These are phyloP conservation scores for Oophaga pumilio DNA, from an alignment of 2,113 vertebrate genomes.

Conservation along the genomic window DNA sequence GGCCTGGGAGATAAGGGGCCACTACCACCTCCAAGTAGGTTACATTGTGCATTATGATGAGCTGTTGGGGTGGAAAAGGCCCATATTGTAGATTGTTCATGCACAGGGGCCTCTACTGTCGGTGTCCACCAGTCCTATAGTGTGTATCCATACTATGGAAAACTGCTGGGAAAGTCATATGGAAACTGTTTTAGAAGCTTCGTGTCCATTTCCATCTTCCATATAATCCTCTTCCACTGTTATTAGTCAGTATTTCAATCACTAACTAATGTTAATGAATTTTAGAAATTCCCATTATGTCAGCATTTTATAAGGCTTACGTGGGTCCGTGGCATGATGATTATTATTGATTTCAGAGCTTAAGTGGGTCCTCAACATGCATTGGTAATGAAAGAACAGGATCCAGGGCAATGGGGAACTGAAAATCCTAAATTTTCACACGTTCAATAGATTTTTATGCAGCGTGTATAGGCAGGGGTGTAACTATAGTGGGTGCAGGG, in stretches of 20 bases:
- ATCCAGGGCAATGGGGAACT: not conserved
- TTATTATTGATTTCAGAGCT: not conserved
- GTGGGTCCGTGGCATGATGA: not conserved
- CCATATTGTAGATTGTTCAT: too few relatives aligned
- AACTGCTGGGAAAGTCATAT: too few relatives aligned
- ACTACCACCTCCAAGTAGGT: too few relatives aligned
- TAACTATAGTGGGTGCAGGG: not conserved
- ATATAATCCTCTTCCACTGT: not conserved
- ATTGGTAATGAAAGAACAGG: not conserved
- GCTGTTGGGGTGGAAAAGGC: too few relatives aligned
- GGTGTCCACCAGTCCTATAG: too few relatives aligned
- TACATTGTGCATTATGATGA: too few relatives aligned
- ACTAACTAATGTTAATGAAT: not conserved
- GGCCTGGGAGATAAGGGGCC: too few relatives aligned
- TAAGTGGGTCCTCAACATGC: not conserved
- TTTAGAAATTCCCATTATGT: not conserved
- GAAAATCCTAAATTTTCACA: not conserved
- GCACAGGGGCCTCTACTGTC: too few relatives aligned
- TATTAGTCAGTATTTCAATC: not conserved
- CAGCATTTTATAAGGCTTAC: not conserved
- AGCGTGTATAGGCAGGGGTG: not conserved
- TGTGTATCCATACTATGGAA: too few relatives aligned
- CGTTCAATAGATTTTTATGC: not conserved
- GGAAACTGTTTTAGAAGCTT: too few relatives aligned
- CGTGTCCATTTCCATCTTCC: not conserved